Percentiles rank a stretch among this genome's conserved stretches.
These are phyloP conservation scores for Drosophila koepferae DNA, from an alignment of 2,888 invertebrate species.

Conservation along the genomic window DNA sequence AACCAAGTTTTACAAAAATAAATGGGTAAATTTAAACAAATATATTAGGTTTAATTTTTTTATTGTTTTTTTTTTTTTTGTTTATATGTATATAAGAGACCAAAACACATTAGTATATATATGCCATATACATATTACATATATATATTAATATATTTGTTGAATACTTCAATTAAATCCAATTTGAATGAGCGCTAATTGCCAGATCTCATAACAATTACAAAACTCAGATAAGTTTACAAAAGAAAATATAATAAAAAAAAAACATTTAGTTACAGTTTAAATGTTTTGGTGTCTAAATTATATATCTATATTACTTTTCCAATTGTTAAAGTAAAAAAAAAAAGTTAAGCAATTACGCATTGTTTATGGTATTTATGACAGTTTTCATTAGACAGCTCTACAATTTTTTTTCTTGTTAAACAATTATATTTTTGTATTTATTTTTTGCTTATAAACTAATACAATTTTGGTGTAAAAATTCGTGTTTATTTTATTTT, in stretches of 20 bases:
- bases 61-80: conserved; percentile 30
- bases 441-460: conserved; percentile 42
- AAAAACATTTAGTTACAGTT: conserved; percentile 23
- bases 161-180: conserved; percentile 20
- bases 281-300: conserved; percentile 11
- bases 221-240: conserved; percentile 4
- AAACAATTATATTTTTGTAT: conserved; percentile 24
- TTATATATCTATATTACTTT: conserved; percentile 10
- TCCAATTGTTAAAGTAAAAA: conserved; percentile 54
- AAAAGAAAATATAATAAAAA: conserved; percentile 7
- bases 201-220: conserved; percentile 43
- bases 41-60: conserved; percentile 27
- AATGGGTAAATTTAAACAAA: conserved; percentile 39
- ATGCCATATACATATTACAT: conserved; percentile 8
- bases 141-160: conserved; percentile 19
- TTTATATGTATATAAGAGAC: conserved; percentile 28
- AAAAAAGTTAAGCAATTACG: conserved; percentile 24
- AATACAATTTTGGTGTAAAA: conserved; percentile 49
- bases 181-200: conserved; percentile 30
- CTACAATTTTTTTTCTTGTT: conserved; percentile 17
- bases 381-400: conserved; percentile 19
- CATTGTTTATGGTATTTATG: conserved; percentile 8
- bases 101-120: conserved; percentile 40
- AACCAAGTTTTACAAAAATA: conserved; percentile 41
- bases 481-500: conserved; percentile 11